Base-by-base conservation (phyloP, 2,888 invertebrate species). In the Volucella inanis region DNA sequence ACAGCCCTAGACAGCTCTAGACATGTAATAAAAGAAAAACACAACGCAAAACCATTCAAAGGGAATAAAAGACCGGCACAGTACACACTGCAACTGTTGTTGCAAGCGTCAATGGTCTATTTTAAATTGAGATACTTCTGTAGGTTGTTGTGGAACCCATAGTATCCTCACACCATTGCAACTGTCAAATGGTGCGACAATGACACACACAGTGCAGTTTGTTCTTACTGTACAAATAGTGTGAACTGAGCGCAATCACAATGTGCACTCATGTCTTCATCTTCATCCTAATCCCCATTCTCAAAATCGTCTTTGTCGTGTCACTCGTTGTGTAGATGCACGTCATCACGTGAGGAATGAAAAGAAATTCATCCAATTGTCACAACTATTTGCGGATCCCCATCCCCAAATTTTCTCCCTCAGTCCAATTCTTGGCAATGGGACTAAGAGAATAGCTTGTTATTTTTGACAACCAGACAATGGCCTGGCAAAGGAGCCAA, bases 391-490 rank as follows among this genome's bases (percentile, higher is more conserved):
- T 80, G 68, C 71, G 64, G 72, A 78, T 31, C 31, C 74, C 47
- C 43, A 61, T 31, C 45, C 45, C 45, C 18, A 45, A 55, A 8
- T 71, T 6, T 31, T 1, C 31, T 31, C 49, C 49, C 43, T 43
- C n/a, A 50, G 49, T 57, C 65, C 9, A 10, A 52, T n/a, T 0
- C 31, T 31, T 31, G 31, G 31, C 31, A 6, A 31, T 31, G 31
- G 31, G 31, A 61, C 31, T 39, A 54, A 52, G 64, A 74, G 83
- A 79, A 83, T 83, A 50, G 80, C 80, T 80, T 76, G 84, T 85
- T 85, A 80, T 80, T 80, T 80, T 76, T 85, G 84, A 85, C 80
- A 80, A 80, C 84, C 80, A 85, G 80, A 85, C 80, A 80, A 85
- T 80, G 76, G 80, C 50, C 80, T 80, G 76, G 61, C 76, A 85